These are phyloP conservation scores for Schizopygopsis pylzovi DNA, from an alignment of 2,797 vertebrate genomes.

Conservation along the genomic window DNA sequence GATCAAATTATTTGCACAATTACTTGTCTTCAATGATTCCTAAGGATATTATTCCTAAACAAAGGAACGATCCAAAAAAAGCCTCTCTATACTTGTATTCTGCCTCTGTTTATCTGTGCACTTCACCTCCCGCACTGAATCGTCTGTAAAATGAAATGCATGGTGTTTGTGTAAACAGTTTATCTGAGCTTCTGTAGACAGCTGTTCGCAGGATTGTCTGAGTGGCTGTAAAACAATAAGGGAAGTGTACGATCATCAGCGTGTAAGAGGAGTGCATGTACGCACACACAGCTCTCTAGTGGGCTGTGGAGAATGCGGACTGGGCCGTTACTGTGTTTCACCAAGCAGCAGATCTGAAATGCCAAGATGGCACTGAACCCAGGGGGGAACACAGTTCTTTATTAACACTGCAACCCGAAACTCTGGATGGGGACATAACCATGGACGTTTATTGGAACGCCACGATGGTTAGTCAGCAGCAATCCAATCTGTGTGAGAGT, in stretches of 20 bases:
- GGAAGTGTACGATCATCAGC: constrained; percentile 50
- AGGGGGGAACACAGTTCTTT: constrained; percentile 74
- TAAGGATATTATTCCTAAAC: background rate
- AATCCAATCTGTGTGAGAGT: constrained; percentile 71
- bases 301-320: constrained; percentile 64
- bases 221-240: constrained; percentile 59
- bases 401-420: constrained; percentile 80
- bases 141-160: constrained; percentile 37
- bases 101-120: constrained; percentile 3
- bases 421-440: constrained; percentile 75
- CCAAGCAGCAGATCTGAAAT: constrained; percentile 70
- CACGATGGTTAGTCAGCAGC: constrained; percentile 82
- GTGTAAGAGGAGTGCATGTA: constrained; percentile 43
- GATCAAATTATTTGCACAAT: background rate
- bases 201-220: constrained; percentile 61
- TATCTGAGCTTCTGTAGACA: constrained; percentile 57
- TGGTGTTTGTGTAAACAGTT: constrained; percentile 60
- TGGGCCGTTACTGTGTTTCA: constrained; percentile 72
- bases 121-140: constrained; percentile 14
- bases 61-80: background rate
- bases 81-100: background rate
- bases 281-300: constrained; percentile 56
- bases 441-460: constrained; percentile 79
- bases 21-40: background rate
- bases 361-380: constrained; percentile 76